These are phyloP conservation scores for Piscicola geometra DNA, from an alignment of 2,888 invertebrate genomes.

Conservation along the genomic window DNA sequence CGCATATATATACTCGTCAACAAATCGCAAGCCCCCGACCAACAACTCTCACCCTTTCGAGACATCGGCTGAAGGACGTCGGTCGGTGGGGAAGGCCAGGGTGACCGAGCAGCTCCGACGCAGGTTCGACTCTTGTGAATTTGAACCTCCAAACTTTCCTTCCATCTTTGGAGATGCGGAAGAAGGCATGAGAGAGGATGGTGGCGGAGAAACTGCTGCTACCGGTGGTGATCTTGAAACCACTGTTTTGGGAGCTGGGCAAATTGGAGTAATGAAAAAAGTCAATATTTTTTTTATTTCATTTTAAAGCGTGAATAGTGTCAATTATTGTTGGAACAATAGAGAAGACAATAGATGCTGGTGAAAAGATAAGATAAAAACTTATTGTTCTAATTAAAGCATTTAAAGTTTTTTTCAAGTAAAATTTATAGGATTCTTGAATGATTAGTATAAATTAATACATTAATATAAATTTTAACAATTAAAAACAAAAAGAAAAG, in stretches of 20 bases:
- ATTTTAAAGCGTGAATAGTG: no score
- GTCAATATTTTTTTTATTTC: no score
- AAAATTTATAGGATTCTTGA: not conserved
- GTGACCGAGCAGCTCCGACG: conserved; percentile 33
- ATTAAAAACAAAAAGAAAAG: not conserved
- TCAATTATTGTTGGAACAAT: no score
- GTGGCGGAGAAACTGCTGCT: not conserved
- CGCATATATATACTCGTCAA: no score
- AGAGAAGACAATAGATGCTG: no score
- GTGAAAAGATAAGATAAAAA: no score
- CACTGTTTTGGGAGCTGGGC: not conserved
- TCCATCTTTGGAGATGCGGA: not conserved
- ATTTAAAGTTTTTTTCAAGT: not conserved
- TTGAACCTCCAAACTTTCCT: not conserved
- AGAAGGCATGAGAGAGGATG: not conserved
- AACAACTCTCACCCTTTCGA: not conserved
- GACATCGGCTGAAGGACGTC: not conserved
- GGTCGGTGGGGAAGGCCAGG: conserved; percentile 26
- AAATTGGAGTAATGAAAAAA: no score
- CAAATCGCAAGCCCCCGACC: no score
- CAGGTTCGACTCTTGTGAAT: conserved; percentile 21
- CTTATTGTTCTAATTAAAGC: no score
- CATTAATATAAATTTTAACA: not conserved
- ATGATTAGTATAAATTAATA: conserved; percentile 1
- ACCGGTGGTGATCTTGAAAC: not conserved